These are phyloP conservation scores for Cryptocephalus moraei DNA, from an alignment of 2,888 invertebrate genomes.

Conservation along the genomic window DNA sequence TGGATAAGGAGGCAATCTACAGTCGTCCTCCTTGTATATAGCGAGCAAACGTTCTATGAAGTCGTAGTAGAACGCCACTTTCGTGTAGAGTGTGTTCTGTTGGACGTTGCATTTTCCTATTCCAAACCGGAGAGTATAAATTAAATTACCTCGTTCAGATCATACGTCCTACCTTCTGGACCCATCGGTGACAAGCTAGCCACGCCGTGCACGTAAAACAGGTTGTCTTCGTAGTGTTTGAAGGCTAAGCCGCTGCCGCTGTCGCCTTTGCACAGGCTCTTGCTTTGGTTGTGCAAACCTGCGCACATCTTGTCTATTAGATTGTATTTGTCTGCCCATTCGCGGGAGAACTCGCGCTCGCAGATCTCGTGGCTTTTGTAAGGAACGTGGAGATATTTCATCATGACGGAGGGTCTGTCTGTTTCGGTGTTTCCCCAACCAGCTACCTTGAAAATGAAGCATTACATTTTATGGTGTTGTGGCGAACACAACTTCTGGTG, in stretches of 20 bases:
- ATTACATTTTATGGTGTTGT: no score
- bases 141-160: no score
- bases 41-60: conserved; percentile 10
- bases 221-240: conserved; percentile 10
- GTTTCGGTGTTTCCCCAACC: conserved; percentile 12
- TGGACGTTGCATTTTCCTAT: conserved; percentile 8
- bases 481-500: no score
- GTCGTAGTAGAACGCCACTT: conserved; percentile 10
- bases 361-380: conserved; percentile 11
- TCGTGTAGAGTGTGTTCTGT: conserved; percentile 12
- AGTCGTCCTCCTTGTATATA: conserved; percentile 10
- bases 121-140: no score
- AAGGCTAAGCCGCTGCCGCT: conserved; percentile 13
- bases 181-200: conserved; percentile 6
- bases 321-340: conserved; percentile 11
- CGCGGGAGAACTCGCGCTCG: conserved; percentile 8
- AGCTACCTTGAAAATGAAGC: conserved; percentile 6
- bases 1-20: conserved; percentile 10
- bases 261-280: conserved; percentile 12
- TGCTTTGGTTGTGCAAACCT: conserved; percentile 8
- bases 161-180: no score
- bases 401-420: conserved; percentile 6
- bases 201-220: conserved; percentile 13
- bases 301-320: conserved; percentile 14
- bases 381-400: conserved; percentile 9